Conservation (phyloP, 2,797 vertebrate species). For the Toxotes lorentzi region DNA sequence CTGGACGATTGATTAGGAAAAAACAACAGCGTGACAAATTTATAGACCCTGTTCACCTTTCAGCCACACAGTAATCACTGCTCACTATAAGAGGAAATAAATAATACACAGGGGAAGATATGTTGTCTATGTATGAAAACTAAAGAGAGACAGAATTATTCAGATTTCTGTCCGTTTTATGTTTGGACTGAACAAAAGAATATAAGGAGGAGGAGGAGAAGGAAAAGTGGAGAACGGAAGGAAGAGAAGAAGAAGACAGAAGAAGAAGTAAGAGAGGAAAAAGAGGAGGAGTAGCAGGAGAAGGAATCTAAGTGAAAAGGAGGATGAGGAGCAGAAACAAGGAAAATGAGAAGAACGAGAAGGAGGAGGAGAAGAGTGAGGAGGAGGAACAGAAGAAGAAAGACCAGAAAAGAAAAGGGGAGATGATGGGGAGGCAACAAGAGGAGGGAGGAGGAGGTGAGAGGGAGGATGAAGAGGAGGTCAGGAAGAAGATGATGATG, state of each 20-base stretch:
- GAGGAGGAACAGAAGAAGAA: too few relatives aligned
- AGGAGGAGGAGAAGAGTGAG: background rate
- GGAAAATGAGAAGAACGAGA: background rate
- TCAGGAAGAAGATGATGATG: too few relatives aligned
- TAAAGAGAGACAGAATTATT: too few relatives aligned
- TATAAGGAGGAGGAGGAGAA: background rate
- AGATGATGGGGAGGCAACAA: too few relatives aligned
- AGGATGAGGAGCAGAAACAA: background rate
- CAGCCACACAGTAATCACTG: slow-evolving; percentile 19
- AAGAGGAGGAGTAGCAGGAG: too few relatives aligned
- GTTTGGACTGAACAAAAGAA: background rate
- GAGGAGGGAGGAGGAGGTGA: too few relatives aligned
- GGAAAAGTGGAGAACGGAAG: too few relatives aligned
- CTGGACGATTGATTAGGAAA: slow-evolving; percentile 43
- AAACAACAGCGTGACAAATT: slow-evolving; percentile 37
- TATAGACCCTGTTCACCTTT: slow-evolving; percentile 8
- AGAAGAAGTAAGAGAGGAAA: background rate
- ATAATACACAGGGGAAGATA: background rate
- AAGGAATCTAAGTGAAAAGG: too few relatives aligned
- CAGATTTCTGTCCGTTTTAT: background rate
- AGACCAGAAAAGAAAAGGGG: too few relatives aligned
- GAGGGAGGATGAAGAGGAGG: too few relatives aligned
- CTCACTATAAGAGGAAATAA: slow-evolving; percentile 1
- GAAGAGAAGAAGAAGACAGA: too few relatives aligned
- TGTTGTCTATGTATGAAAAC: too few relatives aligned